A percentile compares a stretch with the other conserved stretches of the same genome.
These are phyloP conservation scores for Formica exsecta DNA, from an alignment of 1,140 invertebrate genomes.

Conservation along the genomic window DNA sequence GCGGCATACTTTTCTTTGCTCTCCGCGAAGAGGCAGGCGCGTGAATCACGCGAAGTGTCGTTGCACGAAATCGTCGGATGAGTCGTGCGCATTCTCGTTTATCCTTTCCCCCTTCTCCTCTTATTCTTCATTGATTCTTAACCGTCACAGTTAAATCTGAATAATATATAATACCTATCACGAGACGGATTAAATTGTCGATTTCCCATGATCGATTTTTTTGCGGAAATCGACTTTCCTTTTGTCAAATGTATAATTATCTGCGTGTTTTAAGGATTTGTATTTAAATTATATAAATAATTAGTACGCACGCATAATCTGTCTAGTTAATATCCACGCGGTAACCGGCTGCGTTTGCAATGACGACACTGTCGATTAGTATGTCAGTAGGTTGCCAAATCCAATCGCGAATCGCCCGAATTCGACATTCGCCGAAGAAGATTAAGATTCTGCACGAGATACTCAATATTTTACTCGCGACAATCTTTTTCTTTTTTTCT, in stretches of 20 bases:
- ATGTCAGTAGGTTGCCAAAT: constrained; percentile 84
- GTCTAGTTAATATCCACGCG: constrained; percentile 7
- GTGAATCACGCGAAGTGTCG: constrained; percentile 47
- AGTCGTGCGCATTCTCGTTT: neutral
- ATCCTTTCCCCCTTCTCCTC: neutral
- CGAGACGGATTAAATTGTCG: neutral
- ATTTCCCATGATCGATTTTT: neutral
- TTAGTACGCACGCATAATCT: neutral
- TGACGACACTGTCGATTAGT: constrained; percentile 76
- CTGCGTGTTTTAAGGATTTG: too few species aligned
- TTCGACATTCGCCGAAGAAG: constrained; percentile 76
- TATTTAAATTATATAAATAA: neutral
- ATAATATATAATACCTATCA: neutral
- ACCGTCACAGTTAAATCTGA: neutral
- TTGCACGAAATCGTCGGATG: constrained; percentile 36
- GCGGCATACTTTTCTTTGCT: constrained; percentile 37
- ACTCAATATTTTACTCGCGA: constrained; percentile 48
- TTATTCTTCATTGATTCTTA: constrained; percentile 1
- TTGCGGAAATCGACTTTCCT: neutral
- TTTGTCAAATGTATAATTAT: neutral
- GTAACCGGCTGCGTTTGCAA: constrained; percentile 18
- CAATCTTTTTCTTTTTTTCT: too few species aligned
- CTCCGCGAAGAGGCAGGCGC: constrained; percentile 38
- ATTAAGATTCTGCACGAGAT: constrained; percentile 54
- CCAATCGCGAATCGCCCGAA: constrained; percentile 78